Conservation (phyloP, 2,888 invertebrate species). For the Coenonympha arcania region DNA sequence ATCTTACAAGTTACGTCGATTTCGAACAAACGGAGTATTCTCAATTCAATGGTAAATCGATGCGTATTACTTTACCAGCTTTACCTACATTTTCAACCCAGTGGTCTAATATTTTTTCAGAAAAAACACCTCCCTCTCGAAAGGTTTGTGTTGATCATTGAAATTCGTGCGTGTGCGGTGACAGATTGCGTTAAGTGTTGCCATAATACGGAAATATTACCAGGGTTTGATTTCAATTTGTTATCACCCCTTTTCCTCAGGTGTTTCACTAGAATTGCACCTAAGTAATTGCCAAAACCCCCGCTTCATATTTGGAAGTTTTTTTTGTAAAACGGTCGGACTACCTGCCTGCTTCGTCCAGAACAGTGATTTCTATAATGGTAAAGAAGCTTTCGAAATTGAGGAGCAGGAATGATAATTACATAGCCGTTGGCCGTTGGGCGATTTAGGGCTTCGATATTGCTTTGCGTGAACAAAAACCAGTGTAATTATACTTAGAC, state of each 20-base stretch:
- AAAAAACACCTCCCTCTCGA: not conserved
- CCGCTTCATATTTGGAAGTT: no score
- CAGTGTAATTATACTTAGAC: conserved; percentile 1
- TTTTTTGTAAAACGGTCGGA: not conserved
- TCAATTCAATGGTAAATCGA: no score
- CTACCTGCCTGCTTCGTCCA: not conserved
- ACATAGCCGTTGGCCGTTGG: conserved; percentile 4
- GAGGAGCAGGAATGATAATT: conserved; percentile 2
- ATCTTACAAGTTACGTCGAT: no score
- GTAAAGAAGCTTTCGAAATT: not conserved
- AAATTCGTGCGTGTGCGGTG: conserved; percentile 4
- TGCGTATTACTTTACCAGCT: no score
- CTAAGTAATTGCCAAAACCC: no score
- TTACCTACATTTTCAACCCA: not conserved
- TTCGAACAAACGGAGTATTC: no score
- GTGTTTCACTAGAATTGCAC: no score
- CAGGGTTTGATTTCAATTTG: conserved; percentile 7
- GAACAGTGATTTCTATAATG: not conserved
- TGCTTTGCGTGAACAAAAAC: not conserved
- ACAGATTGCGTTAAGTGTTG: conserved; percentile 10
- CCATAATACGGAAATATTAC: conserved; percentile 6
- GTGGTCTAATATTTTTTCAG: not conserved
- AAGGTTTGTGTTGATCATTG: not conserved
- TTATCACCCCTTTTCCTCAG: no score
- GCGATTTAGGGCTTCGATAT: conserved; percentile 3